Conservation (phyloP, 1,140 invertebrate species). For the Halotydeus destructor region DNA sequence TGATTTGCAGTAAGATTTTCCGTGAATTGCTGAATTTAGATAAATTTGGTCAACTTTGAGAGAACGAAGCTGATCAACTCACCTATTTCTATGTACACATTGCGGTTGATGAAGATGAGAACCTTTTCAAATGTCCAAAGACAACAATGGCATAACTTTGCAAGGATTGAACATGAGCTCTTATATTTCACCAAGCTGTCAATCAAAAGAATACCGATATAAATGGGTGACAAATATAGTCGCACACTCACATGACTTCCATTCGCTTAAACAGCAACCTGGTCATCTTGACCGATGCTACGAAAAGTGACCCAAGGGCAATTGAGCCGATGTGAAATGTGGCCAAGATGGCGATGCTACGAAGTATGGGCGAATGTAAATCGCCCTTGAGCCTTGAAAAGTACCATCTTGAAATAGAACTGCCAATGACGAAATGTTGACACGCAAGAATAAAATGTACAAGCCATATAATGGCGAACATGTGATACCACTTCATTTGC, state of each 20-base stretch:
- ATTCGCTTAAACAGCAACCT: conserved; percentile 33
- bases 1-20: conserved; percentile 40
- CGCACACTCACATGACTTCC: conserved; percentile 14
- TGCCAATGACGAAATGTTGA: conserved; percentile 51
- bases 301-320: conserved; percentile 48
- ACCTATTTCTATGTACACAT: conserved; percentile 59
- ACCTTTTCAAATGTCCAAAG: conserved; percentile 48
- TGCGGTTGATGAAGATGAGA: conserved; percentile 44
- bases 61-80: conserved; percentile 15
- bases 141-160: conserved; percentile 45
- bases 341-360: conserved; percentile 34
- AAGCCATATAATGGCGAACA: conserved; percentile 48
- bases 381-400: conserved; percentile 50
- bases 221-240: not conserved
- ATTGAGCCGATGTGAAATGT: conserved; percentile 52
- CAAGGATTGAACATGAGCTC: not conserved
- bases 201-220: not conserved
- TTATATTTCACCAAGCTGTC: not conserved
- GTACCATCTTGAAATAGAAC: conserved; percentile 50
- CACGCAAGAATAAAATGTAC: conserved; percentile 48
- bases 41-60: conserved; percentile 3
- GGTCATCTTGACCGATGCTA: conserved; percentile 43
- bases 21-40: conserved; percentile 38
- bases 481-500: conserved; percentile 23
- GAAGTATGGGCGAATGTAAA: conserved; percentile 34